A percentile compares a stretch with the other conserved stretches of the same genome.
Evolutionary conservation across 2,113 vertebrate species (phyloP).

Genomic region (Cynoglossus semilaevis): DNA sequence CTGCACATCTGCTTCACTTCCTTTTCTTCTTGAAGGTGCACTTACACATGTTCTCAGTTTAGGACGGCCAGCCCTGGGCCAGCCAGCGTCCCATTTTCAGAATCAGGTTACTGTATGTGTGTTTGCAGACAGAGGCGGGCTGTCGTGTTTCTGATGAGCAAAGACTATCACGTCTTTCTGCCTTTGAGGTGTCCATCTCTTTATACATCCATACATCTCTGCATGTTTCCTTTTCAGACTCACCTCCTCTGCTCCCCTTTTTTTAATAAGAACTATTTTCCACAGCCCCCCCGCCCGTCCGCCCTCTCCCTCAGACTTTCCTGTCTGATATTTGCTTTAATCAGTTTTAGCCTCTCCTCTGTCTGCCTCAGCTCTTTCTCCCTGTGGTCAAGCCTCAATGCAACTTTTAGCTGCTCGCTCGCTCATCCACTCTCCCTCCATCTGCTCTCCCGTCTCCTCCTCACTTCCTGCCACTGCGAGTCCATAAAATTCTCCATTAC

Average conservation of each 20-base stretch:
- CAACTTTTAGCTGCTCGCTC: constrained; percentile 68
- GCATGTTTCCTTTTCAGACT: constrained; percentile 23
- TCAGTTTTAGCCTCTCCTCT: constrained; percentile 60
- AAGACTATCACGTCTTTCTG: constrained; percentile 42
- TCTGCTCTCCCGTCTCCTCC: constrained; percentile 46
- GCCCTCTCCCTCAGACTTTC: constrained; percentile 33
- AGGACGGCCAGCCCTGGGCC: constrained; percentile 51
- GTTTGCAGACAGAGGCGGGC: constrained; percentile 43
- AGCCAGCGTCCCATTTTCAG: constrained; percentile 59
- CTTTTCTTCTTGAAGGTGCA: constrained; percentile 31
- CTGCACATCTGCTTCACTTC: constrained; percentile 33
- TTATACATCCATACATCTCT: not conserved
- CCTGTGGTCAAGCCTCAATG: constrained; percentile 67
- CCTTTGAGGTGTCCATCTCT: constrained; percentile 45
- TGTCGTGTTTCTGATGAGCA: constrained; percentile 19
- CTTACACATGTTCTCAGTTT: constrained; percentile 42
- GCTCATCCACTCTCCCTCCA: constrained; percentile 46
- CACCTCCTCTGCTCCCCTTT: constrained; percentile 24
- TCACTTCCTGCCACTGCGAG: constrained; percentile 19
- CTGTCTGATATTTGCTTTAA: constrained; percentile 56
- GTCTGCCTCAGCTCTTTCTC: constrained; percentile 62
- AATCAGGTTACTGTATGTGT: constrained; percentile 56
- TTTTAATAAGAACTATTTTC: constrained; percentile 4
- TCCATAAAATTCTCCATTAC: constrained; percentile 22
- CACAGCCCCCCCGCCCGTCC: not conserved